A percentile compares a stretch with the other conserved stretches of the same genome.
Conservation (phyloP, 2,113 vertebrate genomes). For the Serilophus lunatus region DNA sequence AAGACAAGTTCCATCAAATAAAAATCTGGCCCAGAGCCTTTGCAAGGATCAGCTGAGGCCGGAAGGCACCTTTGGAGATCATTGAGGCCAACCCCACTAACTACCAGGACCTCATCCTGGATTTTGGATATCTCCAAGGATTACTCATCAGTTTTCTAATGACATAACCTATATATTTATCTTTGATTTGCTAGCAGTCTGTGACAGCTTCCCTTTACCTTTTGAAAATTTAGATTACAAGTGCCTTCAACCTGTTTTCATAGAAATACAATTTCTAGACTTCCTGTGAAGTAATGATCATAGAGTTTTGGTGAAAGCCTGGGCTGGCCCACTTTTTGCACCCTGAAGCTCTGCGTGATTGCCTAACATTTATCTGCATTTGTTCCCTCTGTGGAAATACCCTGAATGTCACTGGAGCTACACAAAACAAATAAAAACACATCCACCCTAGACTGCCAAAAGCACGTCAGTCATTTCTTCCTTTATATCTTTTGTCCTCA, state of each 20-base stretch:
- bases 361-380: not conserved
- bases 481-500: not conserved
- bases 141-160: not conserved
- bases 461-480: not conserved
- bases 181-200: not conserved
- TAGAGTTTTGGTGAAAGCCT: not conserved
- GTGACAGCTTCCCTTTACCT: not conserved
- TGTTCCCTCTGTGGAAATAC: not conserved
- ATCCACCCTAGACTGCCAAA: not conserved
- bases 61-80: not conserved
- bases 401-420: not conserved
- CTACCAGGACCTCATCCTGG: not conserved
- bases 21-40: not conserved
- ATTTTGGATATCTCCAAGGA: not conserved
- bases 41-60: not conserved
- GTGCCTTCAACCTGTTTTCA: not conserved
- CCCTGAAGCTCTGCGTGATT: not conserved
- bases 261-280: not conserved
- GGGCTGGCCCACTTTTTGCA: rapidly evolving
- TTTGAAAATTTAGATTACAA: not conserved
- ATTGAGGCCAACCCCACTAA: rapidly evolving
- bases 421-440: not conserved
- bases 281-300: not conserved
- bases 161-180: not conserved
- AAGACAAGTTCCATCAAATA: not conserved